These are phyloP conservation scores for Myotis planiceps DNA, from an alignment of 2,797 vertebrate genomes.

Conservation along the genomic window DNA sequence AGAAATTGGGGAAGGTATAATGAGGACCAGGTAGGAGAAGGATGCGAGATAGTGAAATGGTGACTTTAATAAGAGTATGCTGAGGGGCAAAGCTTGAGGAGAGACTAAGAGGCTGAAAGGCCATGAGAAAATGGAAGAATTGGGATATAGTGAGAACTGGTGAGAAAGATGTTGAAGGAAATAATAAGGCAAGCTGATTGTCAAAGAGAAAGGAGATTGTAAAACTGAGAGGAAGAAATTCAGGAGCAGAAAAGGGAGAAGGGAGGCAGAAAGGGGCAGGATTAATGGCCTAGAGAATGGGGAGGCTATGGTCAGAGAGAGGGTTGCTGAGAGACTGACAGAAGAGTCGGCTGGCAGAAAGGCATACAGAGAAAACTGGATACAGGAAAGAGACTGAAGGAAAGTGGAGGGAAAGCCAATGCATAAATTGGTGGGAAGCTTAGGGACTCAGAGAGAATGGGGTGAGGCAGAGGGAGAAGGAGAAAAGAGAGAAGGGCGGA, in stretches of 20 bases:
- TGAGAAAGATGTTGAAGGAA: not conserved
- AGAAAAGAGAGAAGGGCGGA: not conserved
- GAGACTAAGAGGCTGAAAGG: not conserved
- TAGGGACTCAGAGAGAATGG: not conserved
- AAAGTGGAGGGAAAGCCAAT: not conserved
- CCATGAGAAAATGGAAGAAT: not conserved
- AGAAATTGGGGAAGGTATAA: not conserved
- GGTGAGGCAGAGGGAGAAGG: not conserved
- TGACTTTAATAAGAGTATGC: not conserved
- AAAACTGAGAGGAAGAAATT: not conserved
- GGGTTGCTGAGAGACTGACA: not conserved
- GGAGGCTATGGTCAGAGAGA: not conserved
- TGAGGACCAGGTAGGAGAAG: not conserved
- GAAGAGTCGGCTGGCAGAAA: not conserved
- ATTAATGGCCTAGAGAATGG: not conserved
- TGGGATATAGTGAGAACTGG: not conserved
- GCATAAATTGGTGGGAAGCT: not conserved
- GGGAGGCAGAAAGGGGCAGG: not conserved
- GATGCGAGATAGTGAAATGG: not conserved
- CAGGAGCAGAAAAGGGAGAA: not conserved
- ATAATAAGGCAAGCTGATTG: not conserved
- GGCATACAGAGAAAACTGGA: not conserved
- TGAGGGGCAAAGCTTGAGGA: not conserved
- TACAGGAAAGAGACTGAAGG: not conserved
- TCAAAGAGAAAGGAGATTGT: not conserved